Evolutionary conservation across 2,888 invertebrate species (phyloP), one percentile per base, ranked within the genome.

Genomic region (Halictus quadricinctus): DNA sequence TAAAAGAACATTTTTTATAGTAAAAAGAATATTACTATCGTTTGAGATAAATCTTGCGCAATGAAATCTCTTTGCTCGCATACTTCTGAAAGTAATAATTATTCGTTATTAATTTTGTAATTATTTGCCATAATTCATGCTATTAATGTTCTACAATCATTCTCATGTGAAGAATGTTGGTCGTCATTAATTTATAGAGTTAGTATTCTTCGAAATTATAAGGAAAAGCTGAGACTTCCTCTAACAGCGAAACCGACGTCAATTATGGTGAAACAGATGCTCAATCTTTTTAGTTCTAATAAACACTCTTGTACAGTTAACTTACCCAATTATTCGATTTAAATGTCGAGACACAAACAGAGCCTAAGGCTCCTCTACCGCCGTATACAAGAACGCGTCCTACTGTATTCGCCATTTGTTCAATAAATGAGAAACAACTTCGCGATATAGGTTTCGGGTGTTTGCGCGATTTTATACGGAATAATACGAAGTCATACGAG

Each of bases 361-460:
- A 97, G 74, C 99, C 99, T 79, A 99, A 96, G 74, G 99, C 99
- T 85, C 99, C 99, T 94, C 97, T 97, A 66, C 99, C 99, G 83
- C 99, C 99, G 94, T 99, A 99, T 90, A 99, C 96, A 84, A 99
- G 95, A 87, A 99, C 97, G 93, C 96, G 96, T 93, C 97, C 97
- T 81, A 95, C 95, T 88, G 95, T 95, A 95, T 96, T 96, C 79
- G 93, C 91, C 93, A 94, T 94, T 69, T 88, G 88, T 89, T 91
- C 88, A 87, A 91, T 89, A 89, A 88, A 83, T 84, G 81, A 69
- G 69, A 88, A 86, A 41, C 64, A 76, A 89, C 80, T 86, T 87
- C 70, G 78, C 74, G 79, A 87, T 73, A 84, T 84, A 72, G 60
- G 74, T 82, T 79, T 76, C 83, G 86, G 87, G 83, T 76, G 66